Conservation (phyloP, 2,113 vertebrate species). For the Hucho hucho region DNA sequence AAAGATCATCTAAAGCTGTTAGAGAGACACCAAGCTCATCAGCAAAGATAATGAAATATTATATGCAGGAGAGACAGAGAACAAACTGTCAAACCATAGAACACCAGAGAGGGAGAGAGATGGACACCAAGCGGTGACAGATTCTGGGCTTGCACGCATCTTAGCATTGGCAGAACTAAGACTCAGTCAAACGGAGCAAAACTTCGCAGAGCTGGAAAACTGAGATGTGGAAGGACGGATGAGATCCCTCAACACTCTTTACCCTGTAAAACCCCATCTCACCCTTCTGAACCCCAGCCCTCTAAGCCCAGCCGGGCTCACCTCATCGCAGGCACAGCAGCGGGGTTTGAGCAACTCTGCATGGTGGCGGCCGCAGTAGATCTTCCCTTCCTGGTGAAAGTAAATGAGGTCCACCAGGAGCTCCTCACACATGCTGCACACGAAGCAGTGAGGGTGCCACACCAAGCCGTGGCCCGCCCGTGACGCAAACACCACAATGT, state of each 20-base stretch:
- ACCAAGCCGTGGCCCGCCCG: constrained; percentile 87
- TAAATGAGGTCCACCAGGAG: constrained; percentile 96
- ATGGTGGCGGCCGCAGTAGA: constrained; percentile 94
- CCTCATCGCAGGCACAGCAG: constrained; percentile 95
- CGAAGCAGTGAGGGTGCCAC: constrained; percentile 97
- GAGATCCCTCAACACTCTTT: neutral
- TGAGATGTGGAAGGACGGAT: neutral
- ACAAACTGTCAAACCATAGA: too few species aligned
- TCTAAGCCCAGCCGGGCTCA: constrained; percentile 60
- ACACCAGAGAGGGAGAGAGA: too few species aligned
- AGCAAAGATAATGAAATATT: too few species aligned
- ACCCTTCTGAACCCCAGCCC: neutral
- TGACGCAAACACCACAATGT: constrained; percentile 92
- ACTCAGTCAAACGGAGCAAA: neutral
- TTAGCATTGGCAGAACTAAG: neutral
- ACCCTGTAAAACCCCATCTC: too few species aligned
- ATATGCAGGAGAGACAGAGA: too few species aligned
- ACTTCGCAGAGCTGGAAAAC: neutral
- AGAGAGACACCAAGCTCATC: neutral
- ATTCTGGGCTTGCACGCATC: too few species aligned
- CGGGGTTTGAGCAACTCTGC: constrained; percentile 94
- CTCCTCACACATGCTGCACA: constrained; percentile 90
- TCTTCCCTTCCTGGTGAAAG: constrained; percentile 96
- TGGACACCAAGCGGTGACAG: too few species aligned
- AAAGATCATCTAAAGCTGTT: constrained; percentile 87